Evolutionary conservation across 2,888 invertebrate genomes (phyloP).

Genomic region (Mythimna impura): DNA sequence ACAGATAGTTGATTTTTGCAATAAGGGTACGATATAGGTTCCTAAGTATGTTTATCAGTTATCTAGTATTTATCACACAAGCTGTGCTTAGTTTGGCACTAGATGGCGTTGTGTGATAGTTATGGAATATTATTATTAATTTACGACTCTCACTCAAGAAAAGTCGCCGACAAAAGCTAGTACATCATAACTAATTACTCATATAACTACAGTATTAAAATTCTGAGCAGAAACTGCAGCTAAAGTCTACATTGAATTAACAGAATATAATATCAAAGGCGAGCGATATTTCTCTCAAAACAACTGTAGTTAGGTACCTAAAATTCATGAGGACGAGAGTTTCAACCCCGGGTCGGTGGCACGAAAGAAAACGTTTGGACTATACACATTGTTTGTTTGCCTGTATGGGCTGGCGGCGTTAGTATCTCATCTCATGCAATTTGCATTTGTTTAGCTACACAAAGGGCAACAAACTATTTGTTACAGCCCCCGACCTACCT

Average conservation of each 20-base stretch:
- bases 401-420: slow-evolving; percentile 68
- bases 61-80: too few relatives aligned
- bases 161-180: not conserved
- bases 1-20: too few relatives aligned
- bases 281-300: slow-evolving; percentile 38
- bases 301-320: slow-evolving; percentile 41
- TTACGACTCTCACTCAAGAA: not conserved
- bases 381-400: slow-evolving; percentile 67
- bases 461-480: slow-evolving; percentile 60
- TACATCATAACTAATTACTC: slow-evolving; percentile 4
- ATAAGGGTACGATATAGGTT: too few relatives aligned
- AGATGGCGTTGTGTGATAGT: too few relatives aligned
- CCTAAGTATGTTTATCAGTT: too few relatives aligned
- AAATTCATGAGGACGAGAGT: slow-evolving; percentile 63
- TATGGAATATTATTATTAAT: too few relatives aligned
- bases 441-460: slow-evolving; percentile 66
- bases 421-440: slow-evolving; percentile 64
- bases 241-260: slow-evolving; percentile 30
- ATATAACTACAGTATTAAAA: not conserved
- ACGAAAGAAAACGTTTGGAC: slow-evolving; percentile 63
- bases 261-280: slow-evolving; percentile 46
- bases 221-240: slow-evolving; percentile 2
- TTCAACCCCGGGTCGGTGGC: slow-evolving; percentile 54
- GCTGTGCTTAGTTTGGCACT: too few relatives aligned
- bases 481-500: slow-evolving; percentile 47